A percentile compares a stretch with the other conserved stretches of the same genome.
Conservation (phyloP, 2,888 invertebrate species). For the Aspidiotus rigidus region DNA sequence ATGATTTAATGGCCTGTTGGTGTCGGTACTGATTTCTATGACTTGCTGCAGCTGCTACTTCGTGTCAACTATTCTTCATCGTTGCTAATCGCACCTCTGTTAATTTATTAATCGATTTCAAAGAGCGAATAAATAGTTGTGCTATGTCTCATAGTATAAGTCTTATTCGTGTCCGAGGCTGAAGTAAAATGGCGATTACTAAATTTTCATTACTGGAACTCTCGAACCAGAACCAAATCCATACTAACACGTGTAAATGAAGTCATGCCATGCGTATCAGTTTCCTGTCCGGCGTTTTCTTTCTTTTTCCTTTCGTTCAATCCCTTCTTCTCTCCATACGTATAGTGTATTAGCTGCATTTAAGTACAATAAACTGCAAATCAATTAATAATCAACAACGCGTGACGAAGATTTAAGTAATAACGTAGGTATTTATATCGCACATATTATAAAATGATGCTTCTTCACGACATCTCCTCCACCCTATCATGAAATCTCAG, state of each 20-base stretch:
- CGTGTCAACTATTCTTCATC: not conserved
- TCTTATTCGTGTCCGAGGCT: not conserved
- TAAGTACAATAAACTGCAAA: slow-evolving; percentile 28
- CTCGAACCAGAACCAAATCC: slow-evolving; percentile 25
- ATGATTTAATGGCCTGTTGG: too few relatives aligned
- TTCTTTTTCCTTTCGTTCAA: not conserved
- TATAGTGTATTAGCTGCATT: not conserved
- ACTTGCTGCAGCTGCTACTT: too few relatives aligned
- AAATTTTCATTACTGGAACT: slow-evolving; percentile 16
- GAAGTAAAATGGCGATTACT: slow-evolving; percentile 4
- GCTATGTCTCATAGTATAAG: not conserved
- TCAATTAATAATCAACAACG: slow-evolving; percentile 24
- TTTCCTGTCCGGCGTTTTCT: slow-evolving; percentile 31
- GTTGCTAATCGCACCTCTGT: not conserved
- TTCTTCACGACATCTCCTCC: too few relatives aligned
- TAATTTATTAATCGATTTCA: slow-evolving; percentile 1
- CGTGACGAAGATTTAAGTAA: not conserved
- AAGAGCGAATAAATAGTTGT: slow-evolving; percentile 1
- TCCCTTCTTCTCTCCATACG: not conserved
- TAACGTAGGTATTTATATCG: too few relatives aligned
- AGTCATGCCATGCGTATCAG: slow-evolving; percentile 28
- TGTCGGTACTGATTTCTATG: too few relatives aligned
- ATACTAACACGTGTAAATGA: slow-evolving; percentile 15
- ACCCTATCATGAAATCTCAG: too few relatives aligned
- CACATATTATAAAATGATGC: too few relatives aligned